These are phyloP conservation scores for Mimas tiliae DNA, from an alignment of 2,888 invertebrate genomes.

Conservation along the genomic window DNA sequence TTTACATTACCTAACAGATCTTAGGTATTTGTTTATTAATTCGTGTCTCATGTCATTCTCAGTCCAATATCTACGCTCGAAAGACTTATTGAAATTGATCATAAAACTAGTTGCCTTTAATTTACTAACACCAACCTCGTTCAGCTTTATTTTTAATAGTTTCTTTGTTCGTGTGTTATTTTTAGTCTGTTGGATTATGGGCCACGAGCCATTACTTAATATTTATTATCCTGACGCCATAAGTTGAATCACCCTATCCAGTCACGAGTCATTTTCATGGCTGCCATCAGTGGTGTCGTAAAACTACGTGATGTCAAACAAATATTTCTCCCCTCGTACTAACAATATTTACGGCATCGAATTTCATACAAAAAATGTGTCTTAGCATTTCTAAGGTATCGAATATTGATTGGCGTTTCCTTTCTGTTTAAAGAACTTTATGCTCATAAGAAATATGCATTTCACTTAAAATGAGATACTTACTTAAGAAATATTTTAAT, in stretches of 20 bases:
- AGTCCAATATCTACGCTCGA: background rate
- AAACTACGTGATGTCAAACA: constrained; percentile 39
- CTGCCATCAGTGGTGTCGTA: constrained; percentile 49
- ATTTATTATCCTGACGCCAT: constrained; percentile 39
- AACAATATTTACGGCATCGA: constrained; percentile 3
- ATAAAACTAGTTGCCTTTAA: background rate
- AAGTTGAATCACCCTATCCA: constrained; percentile 38
- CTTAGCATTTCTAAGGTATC: background rate
- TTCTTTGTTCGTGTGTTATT: constrained; percentile 35
- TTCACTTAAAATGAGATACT: no score
- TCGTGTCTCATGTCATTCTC: background rate
- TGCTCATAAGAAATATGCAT: no score
- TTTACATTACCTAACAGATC: background rate
- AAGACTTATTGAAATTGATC: constrained; percentile 1
- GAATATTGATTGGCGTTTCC: constrained; percentile 28
- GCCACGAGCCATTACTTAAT: constrained; percentile 36
- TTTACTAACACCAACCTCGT: constrained; percentile 1
- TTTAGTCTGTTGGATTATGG: constrained; percentile 31
- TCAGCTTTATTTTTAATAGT: constrained; percentile 3
- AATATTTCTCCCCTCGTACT: constrained; percentile 29
- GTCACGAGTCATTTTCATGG: constrained; percentile 52
- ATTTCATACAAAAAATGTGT: constrained; percentile 3
- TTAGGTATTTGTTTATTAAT: background rate
- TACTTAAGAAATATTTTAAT: no score
- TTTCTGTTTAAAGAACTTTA: no score